Evolutionary conservation across 2,888 invertebrate species (phyloP), one percentile per base, ranked within the genome.

Genomic region (Sarcophaga subvicina): DNA sequence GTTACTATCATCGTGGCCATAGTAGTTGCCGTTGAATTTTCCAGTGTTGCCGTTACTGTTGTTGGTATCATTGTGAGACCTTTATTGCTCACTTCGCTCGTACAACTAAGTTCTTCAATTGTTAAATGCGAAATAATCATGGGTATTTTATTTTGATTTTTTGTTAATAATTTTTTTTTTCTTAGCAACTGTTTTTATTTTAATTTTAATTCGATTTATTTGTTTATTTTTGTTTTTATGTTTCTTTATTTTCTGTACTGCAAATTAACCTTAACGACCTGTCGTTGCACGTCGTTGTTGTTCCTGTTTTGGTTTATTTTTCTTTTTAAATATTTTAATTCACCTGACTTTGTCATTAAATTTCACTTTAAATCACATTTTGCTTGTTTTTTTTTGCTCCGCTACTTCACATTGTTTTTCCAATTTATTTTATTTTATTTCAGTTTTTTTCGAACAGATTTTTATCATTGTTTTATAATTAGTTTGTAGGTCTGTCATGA

Each of bases 111-210:
- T 67, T 87, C 84, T 73, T 81, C 87, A 20, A 82, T 37, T 0
- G 79, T 84, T 79, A 87, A 76, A 64, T 84, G 80, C 10, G 81
- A 84, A 69, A 87, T 87, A 69, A 84, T 82, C 87, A 87, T 87
- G 66, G n/a, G 47, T n/a, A 47, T 47, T 63, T 45, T 17, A 60
- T 3, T 72, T 71, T 76, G 71, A 77, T 10, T 71, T 66, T 11
- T 20, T 63, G 0, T 70, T 12, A 49, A 64, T 27, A 25, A 14
- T 62, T 71, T 25, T n/a, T 62, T 63, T 54, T n/a, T 25, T 25
- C 54, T 78, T 77, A 5, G 4, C 63, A 37, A 37, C 0, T 37
- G 2, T 70, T 45, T 63, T 72, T 72, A 60, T 6, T 4, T 17
- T 22, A 66, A 70, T 70, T 64, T 67, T 64, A 45, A 59, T 72